Conservation (phyloP, 2,888 invertebrate genomes). For the Toxonevra muliebris region DNA sequence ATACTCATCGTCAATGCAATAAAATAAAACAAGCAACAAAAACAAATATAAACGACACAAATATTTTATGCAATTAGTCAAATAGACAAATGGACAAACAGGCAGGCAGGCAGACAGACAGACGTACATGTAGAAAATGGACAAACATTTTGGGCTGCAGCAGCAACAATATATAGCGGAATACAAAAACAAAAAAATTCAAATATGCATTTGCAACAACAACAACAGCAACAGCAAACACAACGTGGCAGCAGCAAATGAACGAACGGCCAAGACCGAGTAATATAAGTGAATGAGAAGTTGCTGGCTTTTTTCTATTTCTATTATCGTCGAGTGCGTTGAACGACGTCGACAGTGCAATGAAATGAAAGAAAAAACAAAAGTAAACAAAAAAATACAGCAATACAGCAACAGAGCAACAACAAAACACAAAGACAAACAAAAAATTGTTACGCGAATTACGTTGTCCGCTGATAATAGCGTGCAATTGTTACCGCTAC, state of each 20-base stretch:
- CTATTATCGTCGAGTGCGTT: not conserved
- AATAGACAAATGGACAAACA: no score
- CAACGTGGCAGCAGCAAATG: not conserved
- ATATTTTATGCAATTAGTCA: no score
- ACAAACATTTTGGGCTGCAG: no score
- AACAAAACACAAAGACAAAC: conserved; percentile 25
- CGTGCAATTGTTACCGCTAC: no score
- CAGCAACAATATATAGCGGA: not conserved
- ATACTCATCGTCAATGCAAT: no score
- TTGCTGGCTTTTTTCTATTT: no score
- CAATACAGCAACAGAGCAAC: no score
- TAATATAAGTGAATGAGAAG: not conserved
- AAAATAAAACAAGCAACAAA: not conserved
- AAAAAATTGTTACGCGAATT: conserved; percentile 22
- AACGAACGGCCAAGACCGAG: not conserved
- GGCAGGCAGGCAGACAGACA: no score
- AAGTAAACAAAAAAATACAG: conserved; percentile 2
- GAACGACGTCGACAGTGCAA: not conserved
- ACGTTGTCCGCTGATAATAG: not conserved
- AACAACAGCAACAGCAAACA: not conserved
- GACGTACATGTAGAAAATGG: no score
- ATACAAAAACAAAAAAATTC: not conserved
- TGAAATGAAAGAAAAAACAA: conserved; percentile 16
- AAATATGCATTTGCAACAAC: conserved; percentile 8
- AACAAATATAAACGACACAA: no score